A percentile compares a stretch with the other conserved stretches of the same genome.
These are phyloP conservation scores for Apodemia zela DNA, from an alignment of 2,888 invertebrate genomes.

Conservation along the genomic window DNA sequence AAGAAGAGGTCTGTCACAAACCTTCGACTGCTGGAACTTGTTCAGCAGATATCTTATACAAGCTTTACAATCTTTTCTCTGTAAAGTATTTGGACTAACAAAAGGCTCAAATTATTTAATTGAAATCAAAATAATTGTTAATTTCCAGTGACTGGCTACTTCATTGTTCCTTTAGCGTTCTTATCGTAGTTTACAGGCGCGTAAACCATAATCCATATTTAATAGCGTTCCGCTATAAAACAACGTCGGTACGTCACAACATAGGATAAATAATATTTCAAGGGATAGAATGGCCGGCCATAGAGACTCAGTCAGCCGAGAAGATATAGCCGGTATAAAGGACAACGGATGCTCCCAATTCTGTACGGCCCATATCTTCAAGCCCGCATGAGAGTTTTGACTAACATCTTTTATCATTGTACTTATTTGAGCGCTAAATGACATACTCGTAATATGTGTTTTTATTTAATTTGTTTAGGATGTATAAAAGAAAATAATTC, in stretches of 20 bases:
- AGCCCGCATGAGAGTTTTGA: neutral
- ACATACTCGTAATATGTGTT: neutral
- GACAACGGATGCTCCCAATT: neutral
- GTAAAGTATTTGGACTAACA: too few relatives aligned
- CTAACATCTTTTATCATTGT: neutral
- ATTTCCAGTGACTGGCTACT: neutral
- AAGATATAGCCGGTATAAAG: neutral
- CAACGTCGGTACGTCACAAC: neutral
- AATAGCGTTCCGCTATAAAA: neutral
- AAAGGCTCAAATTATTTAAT: too few relatives aligned
- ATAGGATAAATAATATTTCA: neutral
- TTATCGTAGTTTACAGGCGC: neutral
- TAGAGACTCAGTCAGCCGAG: neutral
- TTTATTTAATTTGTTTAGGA: neutral
- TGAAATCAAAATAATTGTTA: neutral
- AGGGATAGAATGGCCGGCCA: neutral
- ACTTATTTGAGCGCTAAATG: neutral
- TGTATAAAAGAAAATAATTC: neutral
- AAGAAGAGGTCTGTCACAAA: too few relatives aligned
- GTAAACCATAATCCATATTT: neutral
- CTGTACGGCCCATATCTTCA: neutral
- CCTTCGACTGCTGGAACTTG: too few relatives aligned
- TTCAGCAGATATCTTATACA: too few relatives aligned
- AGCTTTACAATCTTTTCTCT: too few relatives aligned
- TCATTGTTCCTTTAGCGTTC: neutral